Evolutionary conservation across 2,113 vertebrate species (phyloP).

Genomic region (Laticauda colubrina): DNA sequence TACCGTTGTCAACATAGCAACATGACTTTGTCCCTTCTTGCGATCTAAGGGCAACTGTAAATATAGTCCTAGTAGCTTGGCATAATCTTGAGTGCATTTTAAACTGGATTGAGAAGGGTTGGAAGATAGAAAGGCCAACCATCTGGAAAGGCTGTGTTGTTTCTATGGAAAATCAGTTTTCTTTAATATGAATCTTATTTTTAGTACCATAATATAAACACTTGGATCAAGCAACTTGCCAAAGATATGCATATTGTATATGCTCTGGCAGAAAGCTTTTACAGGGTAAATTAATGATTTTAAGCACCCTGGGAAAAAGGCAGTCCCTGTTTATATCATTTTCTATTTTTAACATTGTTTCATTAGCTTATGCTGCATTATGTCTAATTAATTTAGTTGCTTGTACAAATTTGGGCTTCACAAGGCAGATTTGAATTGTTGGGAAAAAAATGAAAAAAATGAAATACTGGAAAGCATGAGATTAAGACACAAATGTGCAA

Average conservation of each 20-base stretch:
- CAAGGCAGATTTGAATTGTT: neutral
- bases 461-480: neutral
- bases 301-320: conserved; percentile 17
- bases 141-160: neutral
- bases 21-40: neutral
- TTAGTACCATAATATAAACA: neutral
- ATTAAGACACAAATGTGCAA: neutral
- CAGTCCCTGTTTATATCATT: conserved; percentile 15
- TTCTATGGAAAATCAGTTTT: neutral
- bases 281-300: neutral
- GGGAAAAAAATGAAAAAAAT: neutral
- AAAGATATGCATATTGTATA: neutral
- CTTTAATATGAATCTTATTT: neutral
- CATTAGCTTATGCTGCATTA: conserved; percentile 17
- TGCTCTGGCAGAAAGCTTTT: neutral
- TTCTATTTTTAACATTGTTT: conserved; percentile 21
- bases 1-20: neutral
- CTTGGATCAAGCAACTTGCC: neutral
- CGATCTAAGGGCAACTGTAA: neutral
- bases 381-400: conserved; percentile 22
- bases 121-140: neutral
- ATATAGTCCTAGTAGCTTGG: neutral
- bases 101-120: neutral
- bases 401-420: conserved; percentile 3
- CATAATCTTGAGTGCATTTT: neutral